A percentile compares a stretch with the other conserved stretches of the same genome.
Evolutionary conservation across 2,113 vertebrate genomes (phyloP).

Genomic region (Podiceps cristatus): DNA sequence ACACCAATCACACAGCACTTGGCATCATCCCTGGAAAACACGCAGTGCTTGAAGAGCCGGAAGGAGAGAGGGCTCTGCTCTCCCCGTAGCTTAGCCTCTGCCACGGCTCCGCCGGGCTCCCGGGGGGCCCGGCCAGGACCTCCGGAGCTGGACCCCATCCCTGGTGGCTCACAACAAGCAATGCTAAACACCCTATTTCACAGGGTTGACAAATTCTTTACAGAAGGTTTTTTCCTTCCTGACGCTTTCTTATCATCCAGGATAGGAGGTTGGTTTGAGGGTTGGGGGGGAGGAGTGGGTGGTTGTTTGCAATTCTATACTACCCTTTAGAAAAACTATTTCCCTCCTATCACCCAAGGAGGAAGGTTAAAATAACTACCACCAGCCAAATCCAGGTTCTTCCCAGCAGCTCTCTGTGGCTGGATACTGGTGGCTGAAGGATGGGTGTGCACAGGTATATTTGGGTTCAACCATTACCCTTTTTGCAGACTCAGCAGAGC

Average conservation of each 20-base stretch:
- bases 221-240: neutral
- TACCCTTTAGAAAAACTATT: neutral
- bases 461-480: neutral
- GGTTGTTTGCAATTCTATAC: neutral
- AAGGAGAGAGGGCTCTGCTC: neutral
- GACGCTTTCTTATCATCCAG: neutral
- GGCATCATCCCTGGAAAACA: conserved; percentile 32
- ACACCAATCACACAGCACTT: neutral
- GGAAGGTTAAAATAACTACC: neutral
- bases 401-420: neutral
- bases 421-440: neutral
- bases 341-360: neutral
- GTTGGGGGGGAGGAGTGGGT: neutral
- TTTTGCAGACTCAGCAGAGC: neutral
- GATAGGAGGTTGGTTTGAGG: neutral
- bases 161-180: neutral
- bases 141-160: neutral
- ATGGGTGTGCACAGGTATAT: neutral
- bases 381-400: neutral
- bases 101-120: accelerated
- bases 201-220: neutral
- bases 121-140: neutral
- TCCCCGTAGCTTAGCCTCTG: accelerated
- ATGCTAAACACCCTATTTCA: neutral
- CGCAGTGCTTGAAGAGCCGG: accelerated